These are phyloP conservation scores for Chelonoidis abingdonii DNA, from an alignment of 2,113 vertebrate species.

Conservation along the genomic window DNA sequence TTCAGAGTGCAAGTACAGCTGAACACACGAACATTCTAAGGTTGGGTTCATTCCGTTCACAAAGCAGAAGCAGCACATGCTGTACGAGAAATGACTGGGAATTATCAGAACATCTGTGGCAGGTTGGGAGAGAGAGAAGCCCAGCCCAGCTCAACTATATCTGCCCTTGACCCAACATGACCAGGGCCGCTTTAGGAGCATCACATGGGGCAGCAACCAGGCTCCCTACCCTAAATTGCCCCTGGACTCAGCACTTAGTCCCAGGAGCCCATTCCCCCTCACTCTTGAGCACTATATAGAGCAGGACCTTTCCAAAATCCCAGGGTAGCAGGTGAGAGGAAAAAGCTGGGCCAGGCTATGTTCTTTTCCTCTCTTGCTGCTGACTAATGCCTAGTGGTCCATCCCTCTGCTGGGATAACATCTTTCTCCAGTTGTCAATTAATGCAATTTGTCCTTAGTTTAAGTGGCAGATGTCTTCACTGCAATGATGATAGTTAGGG, in stretches of 20 bases:
- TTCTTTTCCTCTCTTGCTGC: neutral
- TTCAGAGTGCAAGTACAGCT: too few relatives aligned
- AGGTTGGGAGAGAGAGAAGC: too few relatives aligned
- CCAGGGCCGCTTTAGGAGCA: neutral
- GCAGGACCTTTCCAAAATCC: neutral
- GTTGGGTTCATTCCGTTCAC: too few relatives aligned
- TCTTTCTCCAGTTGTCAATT: neutral
- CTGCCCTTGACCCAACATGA: neutral
- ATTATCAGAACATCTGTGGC: too few relatives aligned
- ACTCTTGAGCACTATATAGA: neutral
- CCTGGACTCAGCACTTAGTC: neutral
- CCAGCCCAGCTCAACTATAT: neutral
- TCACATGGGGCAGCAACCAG: neutral
- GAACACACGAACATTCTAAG: too few relatives aligned
- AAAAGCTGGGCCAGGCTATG: neutral
- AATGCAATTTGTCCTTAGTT: neutral
- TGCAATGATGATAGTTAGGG: neutral
- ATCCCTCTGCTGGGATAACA: neutral
- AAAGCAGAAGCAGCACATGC: too few relatives aligned
- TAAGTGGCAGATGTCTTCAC: fast-evolving
- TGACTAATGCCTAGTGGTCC: neutral
- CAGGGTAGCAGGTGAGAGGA: neutral
- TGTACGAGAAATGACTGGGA: too few relatives aligned
- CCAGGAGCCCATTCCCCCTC: fast-evolving
- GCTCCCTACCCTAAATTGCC: neutral